These are phyloP conservation scores for Teleopsis dalmanni DNA, from an alignment of 1,140 invertebrate genomes.

Conservation along the genomic window DNA sequence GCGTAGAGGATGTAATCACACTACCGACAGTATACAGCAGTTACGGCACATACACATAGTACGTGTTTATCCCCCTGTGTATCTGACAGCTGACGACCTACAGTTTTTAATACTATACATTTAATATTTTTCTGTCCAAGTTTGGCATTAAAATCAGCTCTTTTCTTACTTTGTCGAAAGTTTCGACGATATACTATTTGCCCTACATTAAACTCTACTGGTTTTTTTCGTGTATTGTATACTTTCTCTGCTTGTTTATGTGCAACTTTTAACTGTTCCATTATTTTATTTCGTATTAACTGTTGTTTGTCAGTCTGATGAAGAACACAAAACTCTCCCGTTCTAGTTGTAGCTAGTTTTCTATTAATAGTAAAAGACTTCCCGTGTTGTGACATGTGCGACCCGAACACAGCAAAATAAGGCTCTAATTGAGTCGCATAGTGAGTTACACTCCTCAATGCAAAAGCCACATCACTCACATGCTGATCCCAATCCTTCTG, in stretches of 20 bases:
- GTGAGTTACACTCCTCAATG: slow-evolving; percentile 2
- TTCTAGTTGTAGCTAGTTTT: neutral
- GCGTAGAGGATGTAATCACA: too few species aligned
- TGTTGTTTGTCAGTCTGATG: neutral
- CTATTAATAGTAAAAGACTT: neutral
- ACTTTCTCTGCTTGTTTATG: neutral
- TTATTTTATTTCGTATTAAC: neutral
- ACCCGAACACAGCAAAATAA: slow-evolving; percentile 7
- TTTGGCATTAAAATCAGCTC: too few species aligned
- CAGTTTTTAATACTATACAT: too few species aligned
- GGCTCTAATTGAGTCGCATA: neutral
- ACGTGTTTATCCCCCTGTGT: too few species aligned
- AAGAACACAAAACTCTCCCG: neutral
- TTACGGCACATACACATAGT: too few species aligned
- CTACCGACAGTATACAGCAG: too few species aligned
- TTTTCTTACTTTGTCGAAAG: slow-evolving; percentile 2
- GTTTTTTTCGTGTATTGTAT: neutral
- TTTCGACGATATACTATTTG: neutral
- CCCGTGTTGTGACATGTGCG: slow-evolving; percentile 6
- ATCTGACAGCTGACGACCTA: too few species aligned
- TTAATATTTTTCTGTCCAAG: too few species aligned
- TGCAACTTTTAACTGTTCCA: neutral
- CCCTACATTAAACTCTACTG: neutral
- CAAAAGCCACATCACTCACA: slow-evolving; percentile 1
- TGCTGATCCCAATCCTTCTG: slow-evolving; percentile 7